A percentile compares a stretch with the other conserved stretches of the same genome.
These are phyloP conservation scores for Diplosoma virens DNA, from an alignment of 23 tunicate species.

Conservation along the genomic window DNA sequence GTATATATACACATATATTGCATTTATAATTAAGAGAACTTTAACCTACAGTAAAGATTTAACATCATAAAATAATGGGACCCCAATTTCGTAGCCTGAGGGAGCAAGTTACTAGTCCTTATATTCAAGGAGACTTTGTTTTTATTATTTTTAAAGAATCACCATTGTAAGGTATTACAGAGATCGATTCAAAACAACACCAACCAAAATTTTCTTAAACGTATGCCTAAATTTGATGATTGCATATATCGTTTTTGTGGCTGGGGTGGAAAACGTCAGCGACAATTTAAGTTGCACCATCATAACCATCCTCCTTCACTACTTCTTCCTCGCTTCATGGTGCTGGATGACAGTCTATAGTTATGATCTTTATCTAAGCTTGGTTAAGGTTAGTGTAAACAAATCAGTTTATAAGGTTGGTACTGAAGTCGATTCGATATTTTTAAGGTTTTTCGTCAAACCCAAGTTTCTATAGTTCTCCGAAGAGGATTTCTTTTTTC, in stretches of 20 bases:
- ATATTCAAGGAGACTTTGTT: no score
- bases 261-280: slow-evolving; percentile 37
- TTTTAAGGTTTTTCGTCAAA: no score
- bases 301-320: slow-evolving; percentile 57
- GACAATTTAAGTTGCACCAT: slow-evolving; percentile 25
- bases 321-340: slow-evolving; percentile 70
- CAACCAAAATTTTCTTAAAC: slow-evolving; percentile 55
- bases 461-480: neutral
- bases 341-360: slow-evolving; percentile 82
- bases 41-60: no score
- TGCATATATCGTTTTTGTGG: slow-evolving; percentile 61
- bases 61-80: no score
- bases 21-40: no score
- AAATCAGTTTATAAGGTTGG: neutral
- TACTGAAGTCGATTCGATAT: no score
- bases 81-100: no score
- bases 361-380: slow-evolving; percentile 46
- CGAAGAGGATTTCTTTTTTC: slow-evolving; percentile 25
- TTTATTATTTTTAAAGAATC: no score
- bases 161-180: no score
- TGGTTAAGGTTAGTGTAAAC: slow-evolving; percentile 40
- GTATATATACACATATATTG: no score
- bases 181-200: slow-evolving; percentile 39
- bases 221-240: slow-evolving; percentile 44
- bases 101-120: no score